Evolutionary conservation across 2,888 invertebrate species (phyloP).

Genomic region (Beris morrisii): DNA sequence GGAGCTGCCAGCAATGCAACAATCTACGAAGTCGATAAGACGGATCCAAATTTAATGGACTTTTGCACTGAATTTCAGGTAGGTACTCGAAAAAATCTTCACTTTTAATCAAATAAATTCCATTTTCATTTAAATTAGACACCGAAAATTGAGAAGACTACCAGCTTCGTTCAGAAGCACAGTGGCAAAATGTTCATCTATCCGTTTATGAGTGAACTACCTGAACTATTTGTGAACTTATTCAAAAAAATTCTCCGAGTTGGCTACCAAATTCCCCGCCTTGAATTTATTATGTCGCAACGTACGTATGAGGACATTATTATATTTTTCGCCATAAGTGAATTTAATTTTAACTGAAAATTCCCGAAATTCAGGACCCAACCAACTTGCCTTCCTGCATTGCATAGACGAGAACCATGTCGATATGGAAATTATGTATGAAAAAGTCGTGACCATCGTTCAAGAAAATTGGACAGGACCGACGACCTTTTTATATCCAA

Average conservation of each 20-base stretch:
- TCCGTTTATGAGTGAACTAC: constrained; percentile 52
- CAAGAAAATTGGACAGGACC: constrained; percentile 52
- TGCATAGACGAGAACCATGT: constrained; percentile 50
- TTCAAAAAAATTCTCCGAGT: constrained; percentile 53
- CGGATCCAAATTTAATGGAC: constrained; percentile 37
- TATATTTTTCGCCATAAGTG: not conserved
- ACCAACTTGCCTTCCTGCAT: constrained; percentile 48
- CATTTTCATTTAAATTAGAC: constrained; percentile 7
- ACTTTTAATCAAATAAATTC: not conserved
- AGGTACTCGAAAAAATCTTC: constrained; percentile 5
- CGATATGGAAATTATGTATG: constrained; percentile 51
- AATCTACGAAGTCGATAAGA: constrained; percentile 47
- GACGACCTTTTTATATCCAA: constrained; percentile 52
- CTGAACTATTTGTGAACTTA: constrained; percentile 49
- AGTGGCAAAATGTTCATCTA: constrained; percentile 51
- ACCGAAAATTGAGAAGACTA: constrained; percentile 29
- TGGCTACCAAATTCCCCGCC: constrained; percentile 53
- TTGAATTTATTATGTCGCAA: constrained; percentile 54
- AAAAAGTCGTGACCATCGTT: constrained; percentile 49
- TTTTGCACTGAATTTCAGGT: not conserved
- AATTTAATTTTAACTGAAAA: not conserved
- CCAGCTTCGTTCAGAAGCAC: constrained; percentile 48
- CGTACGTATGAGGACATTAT: constrained; percentile 42
- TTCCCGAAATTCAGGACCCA: constrained; percentile 21
- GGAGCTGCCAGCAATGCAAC: constrained; percentile 41